These are phyloP conservation scores for Solea senegalensis DNA, from an alignment of 2,113 vertebrate species.

Conservation along the genomic window DNA sequence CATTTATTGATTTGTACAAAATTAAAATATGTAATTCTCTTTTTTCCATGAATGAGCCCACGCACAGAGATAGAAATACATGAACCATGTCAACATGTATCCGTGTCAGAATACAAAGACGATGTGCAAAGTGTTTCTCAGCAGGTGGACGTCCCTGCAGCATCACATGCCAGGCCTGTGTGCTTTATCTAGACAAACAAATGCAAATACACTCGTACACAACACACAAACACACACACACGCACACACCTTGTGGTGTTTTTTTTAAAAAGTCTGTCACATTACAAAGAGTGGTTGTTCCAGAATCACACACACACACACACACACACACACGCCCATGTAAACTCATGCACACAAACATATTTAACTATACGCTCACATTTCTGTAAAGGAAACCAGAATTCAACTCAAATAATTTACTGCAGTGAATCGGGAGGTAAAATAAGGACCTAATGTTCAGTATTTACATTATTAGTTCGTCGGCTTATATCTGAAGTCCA, in stretches of 20 bases:
- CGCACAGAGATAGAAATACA: slow-evolving; percentile 79
- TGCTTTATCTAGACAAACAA: slow-evolving; percentile 80
- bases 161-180: slow-evolving; percentile 80
- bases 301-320: slow-evolving; percentile 39
- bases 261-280: slow-evolving; percentile 68
- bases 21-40: slow-evolving; percentile 80
- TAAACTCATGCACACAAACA: neutral
- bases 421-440: slow-evolving; percentile 61
- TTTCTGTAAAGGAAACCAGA: slow-evolving; percentile 64
- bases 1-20: slow-evolving; percentile 85
- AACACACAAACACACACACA: slow-evolving; percentile 49
- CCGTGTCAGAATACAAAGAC: slow-evolving; percentile 76
- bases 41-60: slow-evolving; percentile 72
- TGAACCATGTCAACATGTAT: slow-evolving; percentile 71
- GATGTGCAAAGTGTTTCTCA: slow-evolving; percentile 79
- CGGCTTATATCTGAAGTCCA: slow-evolving; percentile 58
- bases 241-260: slow-evolving; percentile 39
- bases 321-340: slow-evolving; percentile 36
- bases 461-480: slow-evolving; percentile 73
- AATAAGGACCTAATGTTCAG: slow-evolving; percentile 58
- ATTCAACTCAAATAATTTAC: slow-evolving; percentile 59
- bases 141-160: slow-evolving; percentile 75
- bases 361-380: slow-evolving; percentile 45
- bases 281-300: slow-evolving; percentile 65
- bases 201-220: slow-evolving; percentile 65